A percentile compares a stretch with the other conserved stretches of the same genome.
These are phyloP conservation scores for Antheraea yamamai DNA, from an alignment of 2,888 invertebrate species.

Conservation along the genomic window DNA sequence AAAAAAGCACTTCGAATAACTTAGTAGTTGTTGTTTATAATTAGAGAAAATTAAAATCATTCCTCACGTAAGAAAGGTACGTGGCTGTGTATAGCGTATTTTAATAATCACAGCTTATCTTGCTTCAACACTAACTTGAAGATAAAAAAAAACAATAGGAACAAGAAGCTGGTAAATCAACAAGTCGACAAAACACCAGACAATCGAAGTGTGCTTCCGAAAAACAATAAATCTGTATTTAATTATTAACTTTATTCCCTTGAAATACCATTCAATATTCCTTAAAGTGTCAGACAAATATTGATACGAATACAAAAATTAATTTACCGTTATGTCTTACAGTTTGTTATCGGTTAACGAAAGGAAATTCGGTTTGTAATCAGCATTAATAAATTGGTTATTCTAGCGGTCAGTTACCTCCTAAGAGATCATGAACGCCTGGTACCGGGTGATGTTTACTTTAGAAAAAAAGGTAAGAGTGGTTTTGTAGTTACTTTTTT, in stretches of 20 bases:
- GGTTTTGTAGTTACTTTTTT: constrained; percentile 23
- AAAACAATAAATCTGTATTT: background rate
- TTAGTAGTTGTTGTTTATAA: background rate
- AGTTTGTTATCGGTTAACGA: background rate
- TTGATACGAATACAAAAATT: constrained; percentile 1
- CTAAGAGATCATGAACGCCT: constrained; percentile 57
- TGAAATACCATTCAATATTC: background rate
- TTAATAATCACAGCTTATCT: background rate
- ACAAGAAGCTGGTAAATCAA: constrained; percentile 7
- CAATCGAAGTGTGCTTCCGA: background rate
- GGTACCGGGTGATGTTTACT: constrained; percentile 58
- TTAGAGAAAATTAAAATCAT: too few species aligned
- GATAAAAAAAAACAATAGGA: background rate
- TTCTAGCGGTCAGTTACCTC: constrained; percentile 64
- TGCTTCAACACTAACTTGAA: background rate
- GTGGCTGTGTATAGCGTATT: background rate
- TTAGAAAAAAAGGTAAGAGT: constrained; percentile 25
- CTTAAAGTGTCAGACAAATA: background rate
- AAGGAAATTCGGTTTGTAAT: constrained; percentile 1
- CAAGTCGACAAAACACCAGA: background rate
- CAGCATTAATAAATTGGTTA: constrained; percentile 12
- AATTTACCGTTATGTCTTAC: background rate
- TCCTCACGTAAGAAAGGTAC: background rate
- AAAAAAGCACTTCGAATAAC: background rate
- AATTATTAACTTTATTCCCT: background rate